Base-by-base conservation (phyloP, 2,888 invertebrate species). In the Tromatobia lineatoria region DNA sequence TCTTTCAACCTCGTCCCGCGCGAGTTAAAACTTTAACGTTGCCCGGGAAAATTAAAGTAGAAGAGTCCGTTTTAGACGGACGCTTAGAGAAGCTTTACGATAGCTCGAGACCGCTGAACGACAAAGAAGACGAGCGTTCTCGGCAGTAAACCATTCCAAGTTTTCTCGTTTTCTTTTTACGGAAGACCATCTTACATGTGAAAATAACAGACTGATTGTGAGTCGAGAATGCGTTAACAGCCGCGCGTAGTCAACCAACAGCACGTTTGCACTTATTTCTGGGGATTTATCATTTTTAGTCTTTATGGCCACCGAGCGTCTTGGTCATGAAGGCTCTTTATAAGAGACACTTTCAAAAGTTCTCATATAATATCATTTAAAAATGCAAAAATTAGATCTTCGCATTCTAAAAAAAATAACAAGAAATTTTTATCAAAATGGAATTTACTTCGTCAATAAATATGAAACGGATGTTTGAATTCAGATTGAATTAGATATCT, bases 11-110 rank as follows among this genome's bases (percentile, higher is more conserved):
- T 38, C n/a, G 66, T 74, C 74, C 74, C 80, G 70, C 79, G 69
- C 75, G 66, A 75, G 69, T 81, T 86, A 80, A 85, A 80, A 80
- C 61, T 77, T 77, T 54, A 64, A 73, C 47, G 73, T 64, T 47
- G 38, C 61, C 45, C 18, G 50, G 52, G 64, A 45, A 76, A 83
- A 80, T 83, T 76, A 80, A 83, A 83, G 83, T 73, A 52, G 76
- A 77, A 67, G 69, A 77, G 77, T 80, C 77, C 29, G 38, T 77
- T 77, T 74, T 47, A 64, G 73, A 69, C 80, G 52, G 71, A 66
- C n/a, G 75, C 38, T 47, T 75, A 54, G 70, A 23, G 11, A 70
- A 64, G 71, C 57, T 73, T 83, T 80, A 80, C 80, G 77, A 74
- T 69, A 69, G 80, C 13, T 20, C 13, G 6, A 47, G 73, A 74